Evolutionary conservation across 2,113 vertebrate species (phyloP).

Genomic region (Neopipo cinnamomea): DNA sequence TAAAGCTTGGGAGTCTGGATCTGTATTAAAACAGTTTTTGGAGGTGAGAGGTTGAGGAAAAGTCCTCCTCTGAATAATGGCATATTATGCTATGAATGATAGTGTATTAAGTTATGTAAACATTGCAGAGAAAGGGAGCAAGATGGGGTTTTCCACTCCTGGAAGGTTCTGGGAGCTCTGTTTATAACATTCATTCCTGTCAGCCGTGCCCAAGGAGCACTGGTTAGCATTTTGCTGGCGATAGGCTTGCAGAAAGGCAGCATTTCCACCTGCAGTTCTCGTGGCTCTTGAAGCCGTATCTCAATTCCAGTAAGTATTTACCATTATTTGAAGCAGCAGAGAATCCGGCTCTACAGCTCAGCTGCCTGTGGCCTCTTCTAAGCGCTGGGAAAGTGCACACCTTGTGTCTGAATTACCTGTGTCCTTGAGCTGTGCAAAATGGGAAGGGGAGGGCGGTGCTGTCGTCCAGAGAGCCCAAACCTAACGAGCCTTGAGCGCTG

Average conservation of each 20-base stretch:
- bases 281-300: background rate
- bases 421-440: background rate
- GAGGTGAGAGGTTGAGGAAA: background rate
- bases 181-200: background rate
- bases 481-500: accelerated
- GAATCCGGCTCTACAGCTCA: background rate
- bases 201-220: background rate
- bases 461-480: background rate
- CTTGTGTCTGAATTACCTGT: background rate
- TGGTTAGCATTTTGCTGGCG: background rate
- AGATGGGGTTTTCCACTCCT: background rate
- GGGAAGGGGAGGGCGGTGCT: background rate
- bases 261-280: background rate
- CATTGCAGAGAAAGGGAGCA: background rate
- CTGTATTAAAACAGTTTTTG: background rate
- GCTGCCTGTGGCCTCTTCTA: background rate
- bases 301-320: background rate
- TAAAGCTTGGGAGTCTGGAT: background rate
- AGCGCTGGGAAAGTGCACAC: accelerated
- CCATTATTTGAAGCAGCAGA: background rate
- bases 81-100: background rate
- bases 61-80: background rate
- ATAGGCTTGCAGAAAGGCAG: background rate
- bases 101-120: background rate
- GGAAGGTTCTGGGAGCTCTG: background rate